Conservation (phyloP, 2,113 vertebrate genomes). For the Amphilophus citrinellus region DNA sequence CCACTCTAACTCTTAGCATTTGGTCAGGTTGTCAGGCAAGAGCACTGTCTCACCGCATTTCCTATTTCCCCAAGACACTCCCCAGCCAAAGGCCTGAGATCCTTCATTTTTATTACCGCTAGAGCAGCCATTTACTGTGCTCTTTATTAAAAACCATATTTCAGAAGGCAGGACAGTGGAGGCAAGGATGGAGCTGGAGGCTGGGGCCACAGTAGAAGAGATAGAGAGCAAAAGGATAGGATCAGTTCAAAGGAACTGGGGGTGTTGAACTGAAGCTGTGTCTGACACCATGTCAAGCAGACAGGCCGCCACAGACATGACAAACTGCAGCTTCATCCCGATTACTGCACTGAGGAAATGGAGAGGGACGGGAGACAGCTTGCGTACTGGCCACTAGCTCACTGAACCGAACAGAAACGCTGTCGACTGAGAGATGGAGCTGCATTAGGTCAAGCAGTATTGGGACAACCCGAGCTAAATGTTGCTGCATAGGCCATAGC, state of each 20-base stretch:
- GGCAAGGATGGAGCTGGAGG: slow-evolving; percentile 53
- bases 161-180: slow-evolving; percentile 67
- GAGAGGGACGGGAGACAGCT: slow-evolving; percentile 78
- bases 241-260: slow-evolving; percentile 41
- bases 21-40: slow-evolving; percentile 48
- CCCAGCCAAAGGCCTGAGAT: slow-evolving; percentile 69
- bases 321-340: slow-evolving; percentile 77
- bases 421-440: slow-evolving; percentile 69
- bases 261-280: slow-evolving; percentile 55
- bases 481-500: slow-evolving; percentile 39
- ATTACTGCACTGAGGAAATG: slow-evolving; percentile 75
- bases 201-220: slow-evolving; percentile 42
- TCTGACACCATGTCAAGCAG: slow-evolving; percentile 79
- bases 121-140: slow-evolving; percentile 76
- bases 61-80: slow-evolving; percentile 73
- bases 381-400: slow-evolving; percentile 70
- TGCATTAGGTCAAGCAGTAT: slow-evolving; percentile 66
- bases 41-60: slow-evolving; percentile 65
- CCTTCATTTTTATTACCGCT: slow-evolving; percentile 79
- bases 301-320: slow-evolving; percentile 74
- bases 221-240: slow-evolving; percentile 46
- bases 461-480: slow-evolving; percentile 57
- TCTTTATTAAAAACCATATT: slow-evolving; percentile 86
- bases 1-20: slow-evolving; percentile 36
- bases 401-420: slow-evolving; percentile 65